Conservation (phyloP, 2,113 vertebrate species). For the Datnioides undecimradiatus region DNA sequence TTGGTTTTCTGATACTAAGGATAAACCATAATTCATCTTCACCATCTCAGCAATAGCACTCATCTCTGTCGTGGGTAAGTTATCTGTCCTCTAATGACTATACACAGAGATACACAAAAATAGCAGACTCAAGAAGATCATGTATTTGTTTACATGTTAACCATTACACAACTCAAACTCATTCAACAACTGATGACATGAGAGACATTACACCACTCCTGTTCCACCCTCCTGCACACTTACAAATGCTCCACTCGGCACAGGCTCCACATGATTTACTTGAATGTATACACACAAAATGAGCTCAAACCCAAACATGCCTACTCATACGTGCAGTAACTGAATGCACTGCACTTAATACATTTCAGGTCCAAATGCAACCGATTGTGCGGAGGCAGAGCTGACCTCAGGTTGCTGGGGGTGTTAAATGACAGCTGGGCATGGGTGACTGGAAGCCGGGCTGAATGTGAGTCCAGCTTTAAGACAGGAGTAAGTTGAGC, state of each 20-base stretch:
- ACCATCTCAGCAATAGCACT: slow-evolving; percentile 41
- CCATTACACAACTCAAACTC: slow-evolving; percentile 50
- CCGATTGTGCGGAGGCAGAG: slow-evolving; percentile 21
- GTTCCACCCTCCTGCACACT: slow-evolving; percentile 28
- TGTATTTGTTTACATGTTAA: slow-evolving; percentile 55
- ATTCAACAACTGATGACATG: slow-evolving; percentile 57
- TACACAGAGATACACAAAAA: slow-evolving; percentile 47
- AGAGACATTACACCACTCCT: slow-evolving; percentile 41
- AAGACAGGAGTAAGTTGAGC: slow-evolving; percentile 58
- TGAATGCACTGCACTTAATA: not conserved
- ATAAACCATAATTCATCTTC: slow-evolving; percentile 26
- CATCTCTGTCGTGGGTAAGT: not conserved
- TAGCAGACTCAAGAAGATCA: slow-evolving; percentile 21
- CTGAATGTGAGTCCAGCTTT: slow-evolving; percentile 17
- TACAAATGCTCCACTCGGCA: slow-evolving; percentile 34
- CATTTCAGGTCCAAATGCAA: slow-evolving; percentile 15
- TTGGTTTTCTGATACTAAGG: slow-evolving; percentile 16
- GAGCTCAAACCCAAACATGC: slow-evolving; percentile 50
- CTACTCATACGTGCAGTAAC: not conserved
- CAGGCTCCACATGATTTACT: slow-evolving; percentile 61
- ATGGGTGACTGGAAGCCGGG: slow-evolving; percentile 34
- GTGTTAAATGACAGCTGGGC: slow-evolving; percentile 59
- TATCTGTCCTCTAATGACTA: slow-evolving; percentile 6
- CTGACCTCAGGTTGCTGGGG: slow-evolving; percentile 33
- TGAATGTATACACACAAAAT: slow-evolving; percentile 47